phyloP scores from a whole-genome alignment of 2,888 invertebrate genomes.

The Nudaria mundana region DNA sequence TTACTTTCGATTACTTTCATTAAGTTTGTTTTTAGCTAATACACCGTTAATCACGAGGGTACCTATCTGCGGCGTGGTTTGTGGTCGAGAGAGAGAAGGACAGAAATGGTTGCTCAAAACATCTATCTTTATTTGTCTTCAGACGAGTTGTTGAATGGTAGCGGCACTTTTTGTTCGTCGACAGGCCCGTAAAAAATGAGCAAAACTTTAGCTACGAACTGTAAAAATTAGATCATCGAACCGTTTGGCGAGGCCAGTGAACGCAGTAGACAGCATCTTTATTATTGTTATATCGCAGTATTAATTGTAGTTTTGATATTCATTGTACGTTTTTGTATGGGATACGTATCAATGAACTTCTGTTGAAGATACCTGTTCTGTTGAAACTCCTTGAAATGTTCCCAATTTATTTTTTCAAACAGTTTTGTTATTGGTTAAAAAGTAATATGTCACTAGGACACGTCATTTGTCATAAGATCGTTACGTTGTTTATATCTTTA shows the following conservation, averaged over 20 bases:
- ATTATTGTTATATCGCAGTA: slow-evolving; percentile 13
- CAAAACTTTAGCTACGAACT: slow-evolving; percentile 60
- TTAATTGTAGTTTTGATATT: too few species aligned
- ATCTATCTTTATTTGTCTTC: slow-evolving; percentile 44
- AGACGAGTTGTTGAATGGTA: slow-evolving; percentile 56
- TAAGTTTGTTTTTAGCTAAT: slow-evolving; percentile 56
- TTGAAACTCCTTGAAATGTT: too few species aligned
- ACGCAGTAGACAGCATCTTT: slow-evolving; percentile 44
- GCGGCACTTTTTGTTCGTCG: slow-evolving; percentile 52
- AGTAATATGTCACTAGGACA: not conserved
- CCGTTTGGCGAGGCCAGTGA: slow-evolving; percentile 63
- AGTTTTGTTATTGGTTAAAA: too few species aligned
- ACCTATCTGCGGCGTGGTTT: slow-evolving; percentile 37
- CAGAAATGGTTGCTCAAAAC: slow-evolving; percentile 43
- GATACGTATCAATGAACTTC: too few species aligned
- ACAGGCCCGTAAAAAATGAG: slow-evolving; percentile 54
- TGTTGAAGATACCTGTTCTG: too few species aligned
- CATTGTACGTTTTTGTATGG: too few species aligned
- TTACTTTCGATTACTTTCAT: slow-evolving; percentile 64
- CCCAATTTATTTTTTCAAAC: too few species aligned
- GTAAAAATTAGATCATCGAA: slow-evolving; percentile 73
- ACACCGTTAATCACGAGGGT: slow-evolving; percentile 55
- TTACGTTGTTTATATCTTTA: slow-evolving; percentile 26
- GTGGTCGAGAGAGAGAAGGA: slow-evolving; percentile 61
- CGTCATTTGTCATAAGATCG: slow-evolving; percentile 19